Conservation (phyloP, 1,140 invertebrate genomes). For the Hestina assimilis region DNA sequence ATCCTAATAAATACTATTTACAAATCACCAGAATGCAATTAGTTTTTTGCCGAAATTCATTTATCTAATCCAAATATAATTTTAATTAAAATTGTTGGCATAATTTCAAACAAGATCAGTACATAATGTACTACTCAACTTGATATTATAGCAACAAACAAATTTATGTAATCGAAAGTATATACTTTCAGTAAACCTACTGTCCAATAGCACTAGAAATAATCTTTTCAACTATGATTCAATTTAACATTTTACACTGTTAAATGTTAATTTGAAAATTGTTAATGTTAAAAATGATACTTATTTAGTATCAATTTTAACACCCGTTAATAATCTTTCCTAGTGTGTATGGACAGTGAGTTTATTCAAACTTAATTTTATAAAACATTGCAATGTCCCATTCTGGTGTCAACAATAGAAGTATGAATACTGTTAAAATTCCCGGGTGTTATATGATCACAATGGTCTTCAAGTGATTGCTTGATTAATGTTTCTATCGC, state of each 20-base stretch:
- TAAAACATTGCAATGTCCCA: slow-evolving; percentile 54
- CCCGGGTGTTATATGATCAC: slow-evolving; percentile 17
- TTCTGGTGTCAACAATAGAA: slow-evolving; percentile 65
- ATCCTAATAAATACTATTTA: slow-evolving; percentile 76
- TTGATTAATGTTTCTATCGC: slow-evolving; percentile 27
- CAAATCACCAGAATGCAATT: slow-evolving; percentile 68
- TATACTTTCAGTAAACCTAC: slow-evolving; percentile 1
- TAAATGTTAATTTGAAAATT: not conserved
- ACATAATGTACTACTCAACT: not conserved
- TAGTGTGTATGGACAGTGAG: slow-evolving; percentile 1
- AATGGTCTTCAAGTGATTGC: slow-evolving; percentile 24
- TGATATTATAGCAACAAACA: slow-evolving; percentile 10
- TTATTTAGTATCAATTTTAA: slow-evolving; percentile 13
- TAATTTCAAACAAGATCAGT: slow-evolving; percentile 3
- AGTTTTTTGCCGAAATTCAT: slow-evolving; percentile 16
- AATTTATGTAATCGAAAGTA: not conserved
- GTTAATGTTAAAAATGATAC: slow-evolving; percentile 8
- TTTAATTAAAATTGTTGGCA: not conserved
- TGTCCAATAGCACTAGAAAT: not conserved
- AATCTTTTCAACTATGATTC: no score
- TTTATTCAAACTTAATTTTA: slow-evolving; percentile 8
- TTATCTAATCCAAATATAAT: not conserved
- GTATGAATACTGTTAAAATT: slow-evolving; percentile 63
- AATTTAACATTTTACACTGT: not conserved
- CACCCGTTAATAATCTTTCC: not conserved